These are phyloP conservation scores for Pitta sordida DNA, from an alignment of 2,113 vertebrate species.

Conservation along the genomic window DNA sequence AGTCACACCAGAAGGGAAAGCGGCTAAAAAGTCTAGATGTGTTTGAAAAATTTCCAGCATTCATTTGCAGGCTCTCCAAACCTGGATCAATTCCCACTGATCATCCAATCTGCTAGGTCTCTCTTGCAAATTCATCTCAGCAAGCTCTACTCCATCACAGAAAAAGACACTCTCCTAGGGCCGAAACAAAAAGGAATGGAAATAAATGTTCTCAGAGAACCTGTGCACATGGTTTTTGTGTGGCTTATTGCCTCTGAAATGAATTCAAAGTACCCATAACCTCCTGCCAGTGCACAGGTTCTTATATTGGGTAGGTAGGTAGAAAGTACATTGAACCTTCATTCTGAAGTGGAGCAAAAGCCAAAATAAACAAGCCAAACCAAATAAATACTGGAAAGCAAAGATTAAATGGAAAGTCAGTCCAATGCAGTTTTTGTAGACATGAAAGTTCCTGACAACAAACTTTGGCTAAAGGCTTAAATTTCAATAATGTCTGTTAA, in stretches of 20 bases:
- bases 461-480: not conserved
- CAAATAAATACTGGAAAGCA: not conserved
- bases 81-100: conserved; percentile 21
- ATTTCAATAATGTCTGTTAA: not conserved
- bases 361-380: not conserved
- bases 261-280: not conserved
- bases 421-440: not conserved
- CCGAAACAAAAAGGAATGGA: not conserved
- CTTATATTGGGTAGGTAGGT: not conserved
- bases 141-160: not conserved
- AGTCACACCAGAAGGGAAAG: not conserved
- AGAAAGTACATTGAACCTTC: not conserved
- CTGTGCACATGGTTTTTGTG: not conserved
- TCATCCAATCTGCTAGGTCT: not conserved
- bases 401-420: not conserved
- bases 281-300: not conserved
- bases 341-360: not conserved
- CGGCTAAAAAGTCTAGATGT: not conserved
- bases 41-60: conserved; percentile 34
- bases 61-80: not conserved
- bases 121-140: conserved; percentile 15
- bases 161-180: not conserved
- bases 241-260: not conserved
- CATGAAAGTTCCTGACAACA: not conserved
- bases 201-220: not conserved